Conservation (phyloP, 2,797 vertebrate species). For the Melanotaenia trifasciata region DNA sequence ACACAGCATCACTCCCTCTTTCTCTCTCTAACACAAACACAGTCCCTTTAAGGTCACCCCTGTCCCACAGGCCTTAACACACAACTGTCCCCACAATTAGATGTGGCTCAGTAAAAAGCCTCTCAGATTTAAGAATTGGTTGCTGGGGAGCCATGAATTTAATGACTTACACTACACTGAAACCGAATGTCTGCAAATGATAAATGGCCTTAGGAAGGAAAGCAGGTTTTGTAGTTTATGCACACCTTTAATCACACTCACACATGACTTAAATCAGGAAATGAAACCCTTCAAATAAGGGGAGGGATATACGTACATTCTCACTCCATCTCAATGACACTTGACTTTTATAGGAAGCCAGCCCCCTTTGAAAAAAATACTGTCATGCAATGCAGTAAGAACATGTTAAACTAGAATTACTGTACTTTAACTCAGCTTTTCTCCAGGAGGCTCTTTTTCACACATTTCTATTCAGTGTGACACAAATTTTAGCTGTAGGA, state of each 20-base stretch:
- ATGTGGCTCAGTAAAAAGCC: conserved; percentile 74
- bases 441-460: neutral
- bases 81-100: conserved; percentile 79
- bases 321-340: conserved; percentile 44
- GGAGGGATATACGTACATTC: conserved; percentile 31
- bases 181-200: conserved; percentile 76
- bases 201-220: conserved; percentile 69
- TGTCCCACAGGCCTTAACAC: conserved; percentile 72
- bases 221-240: conserved; percentile 67
- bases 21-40: conserved; percentile 52
- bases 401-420: conserved; percentile 31
- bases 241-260: conserved; percentile 72
- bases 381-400: conserved; percentile 22
- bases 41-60: conserved; percentile 77
- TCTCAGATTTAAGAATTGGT: conserved; percentile 70
- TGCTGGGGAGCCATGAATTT: conserved; percentile 70
- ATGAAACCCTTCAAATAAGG: conserved; percentile 71
- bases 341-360: conserved; percentile 39
- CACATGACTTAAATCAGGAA: conserved; percentile 66
- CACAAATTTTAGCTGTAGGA: neutral
- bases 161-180: conserved; percentile 73
- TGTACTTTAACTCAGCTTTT: neutral
- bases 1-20: conserved; percentile 25
- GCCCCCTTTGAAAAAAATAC: conserved; percentile 43
- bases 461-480: neutral